These are phyloP conservation scores for Aegotheles bennettii DNA, from an alignment of 2,113 vertebrate genomes.

Conservation along the genomic window DNA sequence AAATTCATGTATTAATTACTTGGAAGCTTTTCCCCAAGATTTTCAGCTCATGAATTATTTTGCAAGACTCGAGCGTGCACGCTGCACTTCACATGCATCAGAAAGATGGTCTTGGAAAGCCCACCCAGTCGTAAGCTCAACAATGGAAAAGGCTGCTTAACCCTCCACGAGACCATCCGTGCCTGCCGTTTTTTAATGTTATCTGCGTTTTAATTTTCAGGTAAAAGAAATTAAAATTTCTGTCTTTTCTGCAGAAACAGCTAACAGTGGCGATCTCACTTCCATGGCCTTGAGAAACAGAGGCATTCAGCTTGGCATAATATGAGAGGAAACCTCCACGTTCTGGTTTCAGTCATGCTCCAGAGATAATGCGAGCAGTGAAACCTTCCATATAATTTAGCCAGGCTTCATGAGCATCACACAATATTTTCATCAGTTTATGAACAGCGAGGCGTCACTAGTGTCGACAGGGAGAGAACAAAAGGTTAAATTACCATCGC, in stretches of 20 bases:
- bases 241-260: background rate
- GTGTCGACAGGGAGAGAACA: background rate
- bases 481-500: constrained; percentile 26
- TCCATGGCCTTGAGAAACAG: constrained; percentile 13
- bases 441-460: background rate
- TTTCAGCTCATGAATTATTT: background rate
- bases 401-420: constrained; percentile 2
- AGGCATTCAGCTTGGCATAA: constrained; percentile 8
- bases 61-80: rapidly evolving
- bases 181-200: background rate
- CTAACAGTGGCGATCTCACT: background rate
- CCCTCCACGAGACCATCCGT: background rate
- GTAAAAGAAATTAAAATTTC: background rate
- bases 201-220: background rate
- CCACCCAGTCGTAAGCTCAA: background rate
- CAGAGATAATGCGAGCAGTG: background rate
- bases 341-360: background rate
- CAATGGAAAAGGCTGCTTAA: background rate
- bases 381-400: background rate
- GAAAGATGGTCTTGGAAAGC: background rate
- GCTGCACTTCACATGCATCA: rapidly evolving
- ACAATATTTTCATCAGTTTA: background rate
- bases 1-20: background rate
- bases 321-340: background rate
- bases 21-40: background rate